Percentiles rank a stretch among this genome's conserved stretches.
Conservation (phyloP, 37 sponge, comb jelly and placozoan species). For the Theonella swinhoei region DNA sequence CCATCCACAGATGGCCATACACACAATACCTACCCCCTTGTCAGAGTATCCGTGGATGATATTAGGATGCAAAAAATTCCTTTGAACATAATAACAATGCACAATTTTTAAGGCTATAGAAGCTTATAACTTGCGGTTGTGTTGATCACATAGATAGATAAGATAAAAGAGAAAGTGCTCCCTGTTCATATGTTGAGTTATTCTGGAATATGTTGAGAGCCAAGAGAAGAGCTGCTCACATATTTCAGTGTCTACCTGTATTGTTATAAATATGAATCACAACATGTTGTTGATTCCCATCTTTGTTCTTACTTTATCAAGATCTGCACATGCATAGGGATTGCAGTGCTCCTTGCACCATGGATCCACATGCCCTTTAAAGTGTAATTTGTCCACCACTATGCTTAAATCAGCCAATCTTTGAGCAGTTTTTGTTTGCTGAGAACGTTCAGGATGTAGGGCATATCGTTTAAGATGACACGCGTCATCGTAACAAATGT, state of each 20-base stretch:
- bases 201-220: constrained; percentile 34
- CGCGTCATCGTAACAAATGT: constrained; percentile 23
- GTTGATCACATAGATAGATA: constrained; percentile 44
- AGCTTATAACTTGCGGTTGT: constrained; percentile 10
- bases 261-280: background rate
- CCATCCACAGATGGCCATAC: too few species aligned
- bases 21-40: too few species aligned
- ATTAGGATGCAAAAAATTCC: too few species aligned
- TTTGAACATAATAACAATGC: too few species aligned
- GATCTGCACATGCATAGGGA: background rate
- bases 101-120: too few species aligned
- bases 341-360: constrained; percentile 10
- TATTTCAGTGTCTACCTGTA: constrained; percentile 51
- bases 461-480: constrained; percentile 24
- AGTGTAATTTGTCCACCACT: constrained; percentile 22
- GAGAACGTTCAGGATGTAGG: background rate
- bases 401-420: background rate
- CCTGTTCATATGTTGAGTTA: constrained; percentile 45
- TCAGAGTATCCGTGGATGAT: too few species aligned
- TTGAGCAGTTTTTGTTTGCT: background rate
- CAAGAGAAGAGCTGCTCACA: constrained; percentile 66
- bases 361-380: constrained; percentile 12
- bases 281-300: background rate
- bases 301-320: constrained; percentile 1
- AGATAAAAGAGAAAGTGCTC: constrained; percentile 30